Evolutionary conservation across 2,113 vertebrate genomes (phyloP).

Genomic region (Tyrannus savana): DNA sequence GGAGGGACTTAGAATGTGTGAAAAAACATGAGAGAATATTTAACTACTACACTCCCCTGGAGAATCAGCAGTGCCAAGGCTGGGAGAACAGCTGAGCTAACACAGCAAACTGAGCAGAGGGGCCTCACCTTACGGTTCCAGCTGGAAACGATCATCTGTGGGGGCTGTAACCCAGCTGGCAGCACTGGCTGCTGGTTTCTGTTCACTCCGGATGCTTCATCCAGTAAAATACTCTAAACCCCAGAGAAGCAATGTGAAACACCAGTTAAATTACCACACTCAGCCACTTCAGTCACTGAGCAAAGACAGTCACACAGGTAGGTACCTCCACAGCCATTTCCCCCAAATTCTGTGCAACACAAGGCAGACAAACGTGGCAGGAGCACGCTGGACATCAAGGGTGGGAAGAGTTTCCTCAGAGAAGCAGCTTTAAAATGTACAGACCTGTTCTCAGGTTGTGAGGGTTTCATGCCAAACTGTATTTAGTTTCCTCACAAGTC

Average conservation of each 20-base stretch:
- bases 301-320: background rate
- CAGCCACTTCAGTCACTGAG: background rate
- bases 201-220: constrained; percentile 92
- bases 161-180: constrained; percentile 87
- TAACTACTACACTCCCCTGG: background rate
- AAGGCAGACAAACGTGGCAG: background rate
- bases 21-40: background rate
- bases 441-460: background rate
- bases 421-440: background rate
- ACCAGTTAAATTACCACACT: background rate
- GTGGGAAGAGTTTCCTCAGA: background rate
- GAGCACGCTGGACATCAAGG: background rate
- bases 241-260: background rate
- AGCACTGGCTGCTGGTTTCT: constrained; percentile 90
- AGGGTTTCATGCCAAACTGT: background rate
- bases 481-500: background rate
- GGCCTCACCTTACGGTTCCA: constrained; percentile 94
- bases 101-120: background rate
- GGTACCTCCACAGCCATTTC: background rate
- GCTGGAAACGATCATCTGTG: constrained; percentile 92
- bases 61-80: background rate
- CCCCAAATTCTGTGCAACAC: background rate
- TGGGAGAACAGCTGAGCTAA: background rate
- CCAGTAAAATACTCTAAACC: constrained; percentile 89
- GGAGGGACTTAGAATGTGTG: background rate